These are phyloP conservation scores for Reticulitermes lucifugus DNA, from an alignment of 2,888 invertebrate genomes.

Conservation along the genomic window DNA sequence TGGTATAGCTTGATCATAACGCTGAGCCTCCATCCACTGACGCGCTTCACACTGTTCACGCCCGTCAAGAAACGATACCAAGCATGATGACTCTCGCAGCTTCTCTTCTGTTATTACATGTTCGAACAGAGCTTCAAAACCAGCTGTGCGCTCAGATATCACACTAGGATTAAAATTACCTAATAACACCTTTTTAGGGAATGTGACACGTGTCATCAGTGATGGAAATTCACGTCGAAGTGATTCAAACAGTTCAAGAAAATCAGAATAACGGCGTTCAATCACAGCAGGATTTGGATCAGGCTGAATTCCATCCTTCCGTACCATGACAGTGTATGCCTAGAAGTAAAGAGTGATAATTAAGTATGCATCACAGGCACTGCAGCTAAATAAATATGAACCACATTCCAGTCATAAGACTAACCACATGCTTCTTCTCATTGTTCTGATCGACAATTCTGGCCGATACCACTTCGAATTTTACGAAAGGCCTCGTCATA, in stretches of 20 bases:
- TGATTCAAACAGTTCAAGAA: slow-evolving; percentile 72
- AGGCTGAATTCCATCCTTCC: slow-evolving; percentile 68
- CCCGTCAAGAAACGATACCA: slow-evolving; percentile 73
- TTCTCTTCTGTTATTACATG: slow-evolving; percentile 69
- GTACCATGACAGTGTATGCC: slow-evolving; percentile 73
- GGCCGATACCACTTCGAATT: slow-evolving; percentile 77
- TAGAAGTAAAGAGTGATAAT: slow-evolving; percentile 48
- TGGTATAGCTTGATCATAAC: slow-evolving; percentile 72
- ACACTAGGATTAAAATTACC: slow-evolving; percentile 79
- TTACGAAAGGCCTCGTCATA: slow-evolving; percentile 59
- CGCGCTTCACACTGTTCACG: slow-evolving; percentile 73
- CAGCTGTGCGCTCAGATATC: slow-evolving; percentile 73
- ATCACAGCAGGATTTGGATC: slow-evolving; percentile 74
- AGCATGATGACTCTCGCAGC: slow-evolving; percentile 69
- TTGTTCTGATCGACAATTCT: slow-evolving; percentile 71
- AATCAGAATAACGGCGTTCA: slow-evolving; percentile 79
- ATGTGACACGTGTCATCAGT: slow-evolving; percentile 67
- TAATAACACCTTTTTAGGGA: slow-evolving; percentile 77
- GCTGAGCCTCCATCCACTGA: slow-evolving; percentile 69
- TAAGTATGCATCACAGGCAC: neutral
- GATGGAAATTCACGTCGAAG: slow-evolving; percentile 71
- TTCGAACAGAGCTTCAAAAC: slow-evolving; percentile 73
- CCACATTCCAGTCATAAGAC: slow-evolving; percentile 29
- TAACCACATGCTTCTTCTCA: slow-evolving; percentile 75
- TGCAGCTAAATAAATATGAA: neutral